Evolutionary conservation across 2,797 vertebrate species (phyloP), one percentile per base, ranked within the genome.

Genomic region (Otolemur crassicaudatus): DNA sequence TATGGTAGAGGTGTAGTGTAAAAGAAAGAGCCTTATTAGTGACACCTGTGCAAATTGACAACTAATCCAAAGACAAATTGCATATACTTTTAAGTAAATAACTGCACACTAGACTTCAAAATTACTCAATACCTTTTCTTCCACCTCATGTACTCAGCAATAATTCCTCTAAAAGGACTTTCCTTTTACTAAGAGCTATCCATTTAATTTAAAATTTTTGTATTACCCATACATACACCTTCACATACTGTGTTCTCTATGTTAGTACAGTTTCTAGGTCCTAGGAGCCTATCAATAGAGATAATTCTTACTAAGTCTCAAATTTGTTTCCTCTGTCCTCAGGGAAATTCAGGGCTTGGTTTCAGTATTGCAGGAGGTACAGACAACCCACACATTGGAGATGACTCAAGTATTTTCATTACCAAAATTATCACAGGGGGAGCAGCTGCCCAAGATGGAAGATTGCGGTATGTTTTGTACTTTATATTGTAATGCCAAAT

Each of bases 311-410:
- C 58, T 67, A 25, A 58, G 19, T 70, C 2, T 93, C 89, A 65
- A 27, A 61, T 40, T 40, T 9, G 89, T 87, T 87, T 67, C 69
- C 53, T 96, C 90, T 89, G 1, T 92, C 80, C 87, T 69, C 90
- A 99, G 99, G 99, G 99, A 43, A 99, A 99, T 98, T 99, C 99
- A 4, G 99, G 99, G 65, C 99, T 99, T 98, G 99, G 99, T 97
- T 99, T 99, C 98, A 99, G 99, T 98, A 99, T 99, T 95, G 99
- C 99, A 4, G 99, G 99, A 73, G 99, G 99, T 85, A 99, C 99
- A 0, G 99, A 99, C 98, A 99, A 99, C 98, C 99, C 99, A 67
- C 99, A 99, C 97, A 99, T 99, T 97, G 99, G 99, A 56, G 99
- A 99, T 96, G 99, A 99, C 98, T 99, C 99, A 95, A 99, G 99